phyloP scores from a whole-genome alignment of 1,140 invertebrate genomes.

The Drosophila dunni region DNA sequence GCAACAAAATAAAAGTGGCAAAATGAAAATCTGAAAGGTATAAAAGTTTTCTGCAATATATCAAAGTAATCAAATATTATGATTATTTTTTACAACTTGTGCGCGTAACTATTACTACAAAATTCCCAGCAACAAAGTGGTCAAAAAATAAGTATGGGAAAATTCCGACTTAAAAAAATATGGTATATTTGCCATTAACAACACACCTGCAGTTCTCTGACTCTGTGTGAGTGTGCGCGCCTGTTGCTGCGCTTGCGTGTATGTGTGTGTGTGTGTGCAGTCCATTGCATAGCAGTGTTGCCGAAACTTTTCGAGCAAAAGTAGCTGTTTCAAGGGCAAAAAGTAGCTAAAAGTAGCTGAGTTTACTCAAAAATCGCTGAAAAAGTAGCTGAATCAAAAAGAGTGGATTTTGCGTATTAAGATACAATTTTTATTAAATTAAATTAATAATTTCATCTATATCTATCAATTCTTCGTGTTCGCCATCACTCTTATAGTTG shows the following conservation, averaged over 20 bases:
- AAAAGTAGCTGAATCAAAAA: too few species aligned
- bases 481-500: too few species aligned
- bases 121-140: constrained; percentile 5
- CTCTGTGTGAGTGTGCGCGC: constrained; percentile 26
- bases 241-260: constrained; percentile 15
- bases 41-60: constrained; percentile 26
- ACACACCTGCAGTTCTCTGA: constrained; percentile 65
- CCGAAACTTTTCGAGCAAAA: too few species aligned
- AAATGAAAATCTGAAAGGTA: constrained; percentile 73
- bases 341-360: too few species aligned
- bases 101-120: constrained; percentile 4
- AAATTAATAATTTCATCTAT: too few species aligned
- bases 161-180: constrained; percentile 50
- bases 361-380: too few species aligned
- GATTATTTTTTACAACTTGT: constrained; percentile 32
- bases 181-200: constrained; percentile 71
- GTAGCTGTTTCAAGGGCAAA: too few species aligned
- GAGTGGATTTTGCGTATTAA: too few species aligned
- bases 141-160: constrained; percentile 39
- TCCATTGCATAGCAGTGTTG: constrained; percentile 76
- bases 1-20: constrained; percentile 38
- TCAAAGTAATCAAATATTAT: constrained; percentile 28
- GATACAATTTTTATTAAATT: too few species aligned
- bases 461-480: too few species aligned
- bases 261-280: constrained; percentile 33